Evolutionary conservation across 2,888 invertebrate species (phyloP).

Genomic region (Drepanosiphum platanoidis): DNA sequence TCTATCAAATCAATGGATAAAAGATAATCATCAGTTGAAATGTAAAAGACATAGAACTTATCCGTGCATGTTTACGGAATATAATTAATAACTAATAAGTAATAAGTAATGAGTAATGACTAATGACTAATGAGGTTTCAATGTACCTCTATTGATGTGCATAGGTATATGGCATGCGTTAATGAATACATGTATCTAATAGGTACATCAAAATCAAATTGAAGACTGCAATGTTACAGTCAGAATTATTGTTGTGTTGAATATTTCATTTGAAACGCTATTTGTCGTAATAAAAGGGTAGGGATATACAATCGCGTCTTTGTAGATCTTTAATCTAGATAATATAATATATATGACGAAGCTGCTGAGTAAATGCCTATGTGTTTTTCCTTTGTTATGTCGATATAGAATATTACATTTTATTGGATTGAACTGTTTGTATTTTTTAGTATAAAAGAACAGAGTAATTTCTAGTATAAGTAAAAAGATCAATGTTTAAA

Average conservation of each 20-base stretch:
- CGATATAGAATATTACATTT: conserved; percentile 7
- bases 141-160: too few relatives aligned
- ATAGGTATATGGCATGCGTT: neutral
- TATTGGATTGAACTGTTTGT: conserved; percentile 7
- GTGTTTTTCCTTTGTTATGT: conserved; percentile 14
- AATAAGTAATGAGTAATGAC: too few relatives aligned
- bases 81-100: too few relatives aligned
- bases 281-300: conserved; percentile 39
- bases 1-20: too few relatives aligned
- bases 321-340: conserved; percentile 44
- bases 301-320: conserved; percentile 42
- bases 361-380: neutral
- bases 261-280: conserved; percentile 38
- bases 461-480: neutral
- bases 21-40: too few relatives aligned
- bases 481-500: conserved; percentile 11
- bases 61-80: too few relatives aligned
- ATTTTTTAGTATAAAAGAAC: conserved; percentile 29
- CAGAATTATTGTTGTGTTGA: conserved; percentile 27
- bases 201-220: neutral
- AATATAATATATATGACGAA: conserved; percentile 22
- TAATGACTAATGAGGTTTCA: too few relatives aligned
- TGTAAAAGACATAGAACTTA: too few relatives aligned
- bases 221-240: conserved; percentile 1
- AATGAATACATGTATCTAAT: neutral